These are phyloP conservation scores for Pygoscelis antarcticus DNA, from an alignment of 2,113 vertebrate genomes.

Conservation along the genomic window DNA sequence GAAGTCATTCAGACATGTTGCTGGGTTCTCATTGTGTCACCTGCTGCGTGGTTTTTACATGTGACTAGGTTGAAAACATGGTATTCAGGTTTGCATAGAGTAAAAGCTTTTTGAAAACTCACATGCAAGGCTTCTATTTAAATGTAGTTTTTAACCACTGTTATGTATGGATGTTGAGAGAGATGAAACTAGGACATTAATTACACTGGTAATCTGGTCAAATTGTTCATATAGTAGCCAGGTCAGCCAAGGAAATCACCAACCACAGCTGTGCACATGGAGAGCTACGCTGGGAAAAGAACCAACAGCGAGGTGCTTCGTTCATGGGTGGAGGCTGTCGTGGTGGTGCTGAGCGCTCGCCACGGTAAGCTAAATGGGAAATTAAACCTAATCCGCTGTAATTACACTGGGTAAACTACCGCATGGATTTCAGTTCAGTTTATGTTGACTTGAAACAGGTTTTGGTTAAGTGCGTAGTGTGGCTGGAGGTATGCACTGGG, in stretches of 20 bases:
- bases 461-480: rapidly evolving
- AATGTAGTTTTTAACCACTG: not conserved
- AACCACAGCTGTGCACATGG: rapidly evolving
- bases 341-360: not conserved
- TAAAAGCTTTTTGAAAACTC: not conserved
- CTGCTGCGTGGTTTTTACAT: not conserved
- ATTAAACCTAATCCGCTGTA: not conserved
- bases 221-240: not conserved
- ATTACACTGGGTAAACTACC: not conserved
- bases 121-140: not conserved
- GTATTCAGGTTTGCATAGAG: not conserved
- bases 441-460: not conserved
- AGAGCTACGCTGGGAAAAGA: not conserved
- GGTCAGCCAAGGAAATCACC: not conserved
- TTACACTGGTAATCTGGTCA: not conserved
- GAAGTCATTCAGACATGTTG: not conserved
- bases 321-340: not conserved
- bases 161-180: not conserved
- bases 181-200: not conserved
- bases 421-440: not conserved
- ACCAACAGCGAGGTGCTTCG: rapidly evolving
- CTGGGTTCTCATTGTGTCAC: not conserved
- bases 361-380: not conserved
- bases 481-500: rapidly evolving
- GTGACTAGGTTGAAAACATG: not conserved